Conservation (phyloP, 2,888 invertebrate genomes). For the Eutolmus rufibarbis region DNA sequence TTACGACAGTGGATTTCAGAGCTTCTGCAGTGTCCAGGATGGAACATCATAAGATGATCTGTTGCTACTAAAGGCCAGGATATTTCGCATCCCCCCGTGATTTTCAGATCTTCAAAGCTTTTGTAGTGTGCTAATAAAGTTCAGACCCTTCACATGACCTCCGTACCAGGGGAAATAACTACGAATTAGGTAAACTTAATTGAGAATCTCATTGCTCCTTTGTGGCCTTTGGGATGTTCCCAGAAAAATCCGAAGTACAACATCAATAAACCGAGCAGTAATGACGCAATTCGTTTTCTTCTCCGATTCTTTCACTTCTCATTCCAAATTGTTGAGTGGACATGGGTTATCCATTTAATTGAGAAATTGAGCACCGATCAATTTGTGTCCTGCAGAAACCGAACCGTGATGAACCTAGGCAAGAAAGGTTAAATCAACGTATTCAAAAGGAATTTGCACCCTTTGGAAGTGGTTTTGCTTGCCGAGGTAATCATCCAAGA, state of each 20-base stretch:
- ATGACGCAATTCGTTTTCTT: background rate
- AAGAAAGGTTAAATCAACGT: background rate
- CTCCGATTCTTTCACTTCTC: background rate
- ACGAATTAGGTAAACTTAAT: slow-evolving; percentile 44
- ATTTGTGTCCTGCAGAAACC: background rate
- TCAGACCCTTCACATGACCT: background rate
- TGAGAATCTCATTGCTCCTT: slow-evolving; percentile 11
- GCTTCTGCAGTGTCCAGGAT: background rate
- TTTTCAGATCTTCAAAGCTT: background rate
- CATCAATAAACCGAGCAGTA: background rate
- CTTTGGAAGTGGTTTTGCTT: background rate
- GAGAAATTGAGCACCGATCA: background rate
- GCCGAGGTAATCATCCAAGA: background rate
- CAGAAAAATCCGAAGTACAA: background rate
- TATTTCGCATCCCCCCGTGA: background rate
- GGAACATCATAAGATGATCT: background rate
- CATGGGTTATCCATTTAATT: background rate
- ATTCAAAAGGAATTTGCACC: background rate
- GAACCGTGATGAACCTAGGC: background rate
- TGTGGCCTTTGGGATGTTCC: background rate
- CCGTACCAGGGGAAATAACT: slow-evolving; percentile 43
- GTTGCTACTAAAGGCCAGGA: background rate
- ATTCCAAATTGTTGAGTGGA: background rate
- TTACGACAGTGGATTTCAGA: background rate
- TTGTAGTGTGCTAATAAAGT: background rate